Evolutionary conservation across 2,888 invertebrate species (phyloP).

Genomic region (Cyclophora punctaria): DNA sequence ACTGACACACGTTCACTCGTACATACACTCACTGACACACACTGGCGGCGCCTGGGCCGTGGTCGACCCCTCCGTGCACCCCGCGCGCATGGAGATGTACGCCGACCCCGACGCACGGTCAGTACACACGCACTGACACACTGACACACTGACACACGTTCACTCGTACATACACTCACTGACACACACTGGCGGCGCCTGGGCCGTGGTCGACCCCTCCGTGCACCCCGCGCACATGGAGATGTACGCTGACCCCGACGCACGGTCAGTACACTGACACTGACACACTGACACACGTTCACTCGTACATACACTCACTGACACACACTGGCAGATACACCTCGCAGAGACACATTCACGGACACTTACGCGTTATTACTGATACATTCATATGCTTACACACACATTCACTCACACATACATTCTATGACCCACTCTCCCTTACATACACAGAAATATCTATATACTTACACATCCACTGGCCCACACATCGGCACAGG

Average conservation of each 20-base stretch:
- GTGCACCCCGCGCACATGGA: slow-evolving; percentile 97
- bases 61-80: slow-evolving; percentile 97
- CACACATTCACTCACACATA: no score
- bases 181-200: slow-evolving; percentile 86
- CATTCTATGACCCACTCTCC: no score
- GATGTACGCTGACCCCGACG: slow-evolving; percentile 97
- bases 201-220: slow-evolving; percentile 98
- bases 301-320: no score
- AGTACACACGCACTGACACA: no score
- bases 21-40: no score
- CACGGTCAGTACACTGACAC: slow-evolving; percentile 63
- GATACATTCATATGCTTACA: no score
- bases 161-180: no score
- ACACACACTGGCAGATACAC: slow-evolving; percentile 89
- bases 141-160: neutral
- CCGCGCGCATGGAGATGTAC: slow-evolving; percentile 97
- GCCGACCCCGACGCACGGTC: slow-evolving; percentile 92
- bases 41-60: slow-evolving; percentile 98
- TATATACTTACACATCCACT: no score
- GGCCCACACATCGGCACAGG: slow-evolving; percentile 92
- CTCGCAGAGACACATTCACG: slow-evolving; percentile 95
- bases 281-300: neutral
- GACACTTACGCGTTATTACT: slow-evolving; percentile 99
- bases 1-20: neutral
- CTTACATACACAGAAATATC: no score